Evolutionary conservation across 2,113 vertebrate species (phyloP), one percentile per base, ranked within the genome.

Genomic region (Pungitius pungitius): DNA sequence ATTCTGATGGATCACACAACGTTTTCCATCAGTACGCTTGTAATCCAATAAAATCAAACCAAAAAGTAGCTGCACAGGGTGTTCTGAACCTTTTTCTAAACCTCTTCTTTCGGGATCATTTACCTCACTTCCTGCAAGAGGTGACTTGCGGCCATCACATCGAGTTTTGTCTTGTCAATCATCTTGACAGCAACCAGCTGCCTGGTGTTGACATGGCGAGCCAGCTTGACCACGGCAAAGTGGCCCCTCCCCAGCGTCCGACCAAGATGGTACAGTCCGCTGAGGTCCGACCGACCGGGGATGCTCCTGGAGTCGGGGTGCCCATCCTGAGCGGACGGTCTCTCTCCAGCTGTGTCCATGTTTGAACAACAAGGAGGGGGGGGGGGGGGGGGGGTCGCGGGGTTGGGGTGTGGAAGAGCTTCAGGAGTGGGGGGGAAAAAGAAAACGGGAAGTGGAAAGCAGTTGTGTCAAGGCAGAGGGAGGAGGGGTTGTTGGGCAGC

Each of bases 91-190:
- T 12, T 69, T 68, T 58, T 42, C 0, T 4, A 45, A 37, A 22
- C 12, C 11, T 18, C 51, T 24, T 63, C 42, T 45, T 11, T 55
- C 20, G 64, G 6, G 5, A 24, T 35, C 22, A 1, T 33, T 37
- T 86, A 92, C 91, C 95, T 92, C 75, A 97, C 96, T 93, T 97
- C 96, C 78, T 96, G 95, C 72, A 96, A 83, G 37, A 97, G 94
- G 88, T 96, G 95, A 33, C 95, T 94, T 0, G 93, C 92, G 0
- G 95, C 95, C 69, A 94, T 87, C 7, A 93, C 83, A 0, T 94
- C 95, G 74, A 97, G 92, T 79, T 96, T 96, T 51, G 93, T 95
- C 91, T 97, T 97, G 86, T 97, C 95, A 14, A 97, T 96, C 88
- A 96, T 95, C 90, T 97, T 97, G 77, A 97, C 91, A 0, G 96